Evolutionary conservation across 2,113 vertebrate species (phyloP).

Genomic region (Phoxinus phoxinus): DNA sequence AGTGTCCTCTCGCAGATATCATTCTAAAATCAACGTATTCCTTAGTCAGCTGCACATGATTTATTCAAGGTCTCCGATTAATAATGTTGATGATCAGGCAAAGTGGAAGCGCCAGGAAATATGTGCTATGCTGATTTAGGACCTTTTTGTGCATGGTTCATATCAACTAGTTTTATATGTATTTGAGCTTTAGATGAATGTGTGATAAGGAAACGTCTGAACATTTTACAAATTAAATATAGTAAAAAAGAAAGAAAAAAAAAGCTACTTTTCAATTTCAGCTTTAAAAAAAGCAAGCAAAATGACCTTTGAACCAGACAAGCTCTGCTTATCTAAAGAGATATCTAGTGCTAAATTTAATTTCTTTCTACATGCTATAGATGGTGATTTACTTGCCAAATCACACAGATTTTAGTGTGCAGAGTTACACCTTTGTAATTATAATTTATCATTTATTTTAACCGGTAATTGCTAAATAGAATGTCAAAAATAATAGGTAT

Average conservation of each 20-base stretch:
- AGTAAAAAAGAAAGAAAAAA: too few species aligned
- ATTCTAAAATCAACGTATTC: neutral
- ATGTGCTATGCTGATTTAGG: neutral
- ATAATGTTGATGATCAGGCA: slow-evolving; percentile 11
- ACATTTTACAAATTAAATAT: neutral
- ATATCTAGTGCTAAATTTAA: neutral
- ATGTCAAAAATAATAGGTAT: neutral
- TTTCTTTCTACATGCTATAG: neutral
- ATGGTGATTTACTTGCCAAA: neutral
- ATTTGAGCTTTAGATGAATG: neutral
- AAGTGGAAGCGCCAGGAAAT: neutral
- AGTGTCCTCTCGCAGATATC: neutral
- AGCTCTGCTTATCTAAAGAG: neutral
- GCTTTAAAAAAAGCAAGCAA: neutral
- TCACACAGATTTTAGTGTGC: neutral
- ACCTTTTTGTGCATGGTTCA: neutral
- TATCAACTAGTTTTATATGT: neutral
- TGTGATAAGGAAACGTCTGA: neutral
- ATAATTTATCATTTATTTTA: neutral
- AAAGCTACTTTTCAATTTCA: neutral
- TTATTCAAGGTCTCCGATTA: neutral
- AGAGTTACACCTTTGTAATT: neutral
- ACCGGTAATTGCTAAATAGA: neutral
- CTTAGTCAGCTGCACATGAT: neutral
- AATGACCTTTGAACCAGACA: neutral